Conservation (phyloP, 2,797 vertebrate genomes). For the Miichthys miiuy region DNA sequence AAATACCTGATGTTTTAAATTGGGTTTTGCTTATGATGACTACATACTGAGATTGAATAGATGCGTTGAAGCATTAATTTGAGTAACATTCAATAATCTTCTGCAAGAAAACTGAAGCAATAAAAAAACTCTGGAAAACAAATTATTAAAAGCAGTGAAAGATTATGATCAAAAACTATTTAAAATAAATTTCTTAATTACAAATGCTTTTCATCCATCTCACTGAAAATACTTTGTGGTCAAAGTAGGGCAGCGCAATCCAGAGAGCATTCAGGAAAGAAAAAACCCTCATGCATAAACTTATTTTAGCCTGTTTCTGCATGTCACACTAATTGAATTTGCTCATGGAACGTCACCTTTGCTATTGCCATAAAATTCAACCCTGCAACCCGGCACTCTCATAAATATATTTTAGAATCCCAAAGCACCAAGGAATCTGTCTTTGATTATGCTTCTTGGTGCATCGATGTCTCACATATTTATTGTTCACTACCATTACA, state of each 20-base stretch:
- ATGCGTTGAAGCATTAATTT: neutral
- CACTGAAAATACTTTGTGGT: neutral
- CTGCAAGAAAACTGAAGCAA: neutral
- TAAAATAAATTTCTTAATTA: neutral
- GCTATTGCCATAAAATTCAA: conserved; percentile 13
- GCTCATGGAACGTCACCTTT: conserved; percentile 24
- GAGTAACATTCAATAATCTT: conserved; percentile 1
- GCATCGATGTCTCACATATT: conserved; percentile 37
- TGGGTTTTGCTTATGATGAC: conserved; percentile 1
- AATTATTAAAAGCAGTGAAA: neutral
- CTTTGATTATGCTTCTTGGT: conserved; percentile 35
- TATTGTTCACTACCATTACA: conserved; percentile 54
- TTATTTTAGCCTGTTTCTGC: conserved; percentile 12
- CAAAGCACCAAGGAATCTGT: conserved; percentile 30
- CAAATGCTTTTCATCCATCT: neutral
- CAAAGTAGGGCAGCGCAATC: neutral
- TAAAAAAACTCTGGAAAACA: too few species aligned
- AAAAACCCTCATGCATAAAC: conserved; percentile 8
- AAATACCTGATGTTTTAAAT: conserved; percentile 15
- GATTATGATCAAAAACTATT: neutral
- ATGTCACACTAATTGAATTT: conserved; percentile 24
- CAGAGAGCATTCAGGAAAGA: neutral
- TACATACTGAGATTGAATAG: neutral
- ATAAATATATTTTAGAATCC: conserved; percentile 35
- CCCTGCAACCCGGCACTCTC: conserved; percentile 2